Evolutionary conservation across 2,888 invertebrate species (phyloP).

Genomic region (Heliconius ismenius): DNA sequence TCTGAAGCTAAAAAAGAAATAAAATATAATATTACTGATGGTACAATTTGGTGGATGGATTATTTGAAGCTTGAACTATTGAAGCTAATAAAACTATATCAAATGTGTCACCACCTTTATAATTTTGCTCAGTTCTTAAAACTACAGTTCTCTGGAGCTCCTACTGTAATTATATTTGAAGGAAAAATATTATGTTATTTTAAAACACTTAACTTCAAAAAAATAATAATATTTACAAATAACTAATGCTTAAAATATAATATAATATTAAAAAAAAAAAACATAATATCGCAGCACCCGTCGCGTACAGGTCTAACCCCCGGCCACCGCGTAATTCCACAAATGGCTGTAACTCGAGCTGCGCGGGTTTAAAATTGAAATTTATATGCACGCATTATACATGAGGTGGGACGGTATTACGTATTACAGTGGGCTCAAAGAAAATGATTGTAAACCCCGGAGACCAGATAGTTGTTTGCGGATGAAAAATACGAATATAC

Average conservation of each 20-base stretch:
- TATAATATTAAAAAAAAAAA: slow-evolving; percentile 34
- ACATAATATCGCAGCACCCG: slow-evolving; percentile 21
- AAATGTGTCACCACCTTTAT: too few relatives aligned
- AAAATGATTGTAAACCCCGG: slow-evolving; percentile 54
- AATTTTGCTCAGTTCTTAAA: too few relatives aligned
- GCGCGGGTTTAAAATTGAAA: slow-evolving; percentile 79
- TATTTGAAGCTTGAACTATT: too few relatives aligned
- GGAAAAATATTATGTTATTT: too few relatives aligned
- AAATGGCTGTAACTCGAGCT: slow-evolving; percentile 78
- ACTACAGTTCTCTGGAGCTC: too few relatives aligned
- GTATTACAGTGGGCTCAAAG: slow-evolving; percentile 58
- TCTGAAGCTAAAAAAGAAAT: too few relatives aligned
- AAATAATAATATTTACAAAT: too few relatives aligned
- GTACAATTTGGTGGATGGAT: too few relatives aligned
- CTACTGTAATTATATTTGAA: too few relatives aligned
- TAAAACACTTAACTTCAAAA: too few relatives aligned
- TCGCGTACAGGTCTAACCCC: slow-evolving; percentile 45
- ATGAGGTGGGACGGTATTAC: slow-evolving; percentile 64
- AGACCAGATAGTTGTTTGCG: slow-evolving; percentile 48
- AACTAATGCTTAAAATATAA: neutral
- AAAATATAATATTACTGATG: too few relatives aligned
- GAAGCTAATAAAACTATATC: too few relatives aligned
- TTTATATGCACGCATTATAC: slow-evolving; percentile 80
- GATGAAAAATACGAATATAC: slow-evolving; percentile 15
- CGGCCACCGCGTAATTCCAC: slow-evolving; percentile 66